Evolutionary conservation across 2,888 invertebrate species (phyloP), one percentile per base, ranked within the genome.

Genomic region (Reticulitermes lucifugus): DNA sequence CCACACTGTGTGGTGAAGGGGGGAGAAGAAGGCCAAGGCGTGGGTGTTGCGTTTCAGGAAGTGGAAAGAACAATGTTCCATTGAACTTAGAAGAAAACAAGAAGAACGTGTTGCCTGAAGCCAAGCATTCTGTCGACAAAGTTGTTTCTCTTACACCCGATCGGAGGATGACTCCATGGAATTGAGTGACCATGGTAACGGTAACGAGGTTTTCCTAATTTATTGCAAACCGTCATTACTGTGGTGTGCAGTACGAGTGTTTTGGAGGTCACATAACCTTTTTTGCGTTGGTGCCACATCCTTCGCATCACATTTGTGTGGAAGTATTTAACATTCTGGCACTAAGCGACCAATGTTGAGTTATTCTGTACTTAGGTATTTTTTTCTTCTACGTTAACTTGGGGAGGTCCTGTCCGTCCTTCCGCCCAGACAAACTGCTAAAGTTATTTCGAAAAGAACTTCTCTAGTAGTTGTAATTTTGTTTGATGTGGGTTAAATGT

Each of bases 1-100:
- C 71, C 71, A 35, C 35, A 29, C 71, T 18, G 60, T 12, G 46
- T 6, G 55, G 41, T 1, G 73, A 18, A 5, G 35, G 35, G 35
- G 73, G 21, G 35, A 18, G 41, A 21, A 18, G 41, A 29, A 41
- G 73, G 35, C 21, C 73, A 41, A 43, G 77, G 77, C 77, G 77
- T 77, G 77, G 77, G 77, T 77, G 77, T 77, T 46, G 21, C n/a
- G 77, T 77, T 77, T 51, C 77, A 77, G 77, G 77, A 77, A 77
- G 77, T 77, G 46, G 46, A 77, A 18, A 73, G 77, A 77, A 77
- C 41, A 77, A 77, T 77, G 77, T 46, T 77, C 77, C 77, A 77
- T 77, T 77, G 43, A 77, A 77, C 77, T n/a, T 51, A 43, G 77
- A 21, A 75, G 43, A 75, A 29, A 14, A 75, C 18, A 14, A 73